Percentiles rank a stretch among this genome's conserved stretches.
These are phyloP conservation scores for Hyperoplus lanceolatus DNA, from an alignment of 2,797 vertebrate species.

Conservation along the genomic window DNA sequence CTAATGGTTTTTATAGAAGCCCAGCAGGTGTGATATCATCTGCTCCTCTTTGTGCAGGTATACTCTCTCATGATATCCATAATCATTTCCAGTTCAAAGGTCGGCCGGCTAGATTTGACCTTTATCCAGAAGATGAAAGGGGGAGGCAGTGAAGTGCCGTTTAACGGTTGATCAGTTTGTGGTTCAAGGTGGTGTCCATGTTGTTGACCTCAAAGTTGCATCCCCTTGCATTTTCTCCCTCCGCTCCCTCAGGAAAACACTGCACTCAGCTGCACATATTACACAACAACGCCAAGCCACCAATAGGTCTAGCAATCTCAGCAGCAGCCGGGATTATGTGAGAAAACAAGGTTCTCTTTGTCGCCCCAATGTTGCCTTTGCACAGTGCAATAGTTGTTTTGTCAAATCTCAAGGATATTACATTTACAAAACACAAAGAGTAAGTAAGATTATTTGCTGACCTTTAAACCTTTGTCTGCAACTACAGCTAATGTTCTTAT, in stretches of 20 bases:
- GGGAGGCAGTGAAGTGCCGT: slow-evolving; percentile 22
- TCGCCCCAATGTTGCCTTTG: slow-evolving; percentile 8
- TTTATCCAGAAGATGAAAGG: slow-evolving; percentile 34
- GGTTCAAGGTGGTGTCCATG: slow-evolving; percentile 36
- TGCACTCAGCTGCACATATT: slow-evolving; percentile 53
- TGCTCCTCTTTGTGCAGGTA: slow-evolving; percentile 25
- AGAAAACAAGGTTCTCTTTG: slow-evolving; percentile 69
- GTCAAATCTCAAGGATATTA: slow-evolving; percentile 46
- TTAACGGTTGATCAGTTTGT: slow-evolving; percentile 34
- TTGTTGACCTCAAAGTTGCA: slow-evolving; percentile 46
- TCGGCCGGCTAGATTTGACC: slow-evolving; percentile 12
- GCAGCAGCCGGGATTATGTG: slow-evolving; percentile 49
- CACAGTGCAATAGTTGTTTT: slow-evolving; percentile 34
- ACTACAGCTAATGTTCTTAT: slow-evolving; percentile 7
- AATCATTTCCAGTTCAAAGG: slow-evolving; percentile 13
- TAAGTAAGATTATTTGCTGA: slow-evolving; percentile 22
- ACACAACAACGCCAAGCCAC: slow-evolving; percentile 54
- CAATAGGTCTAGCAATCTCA: slow-evolving; percentile 16
- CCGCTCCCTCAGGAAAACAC: slow-evolving; percentile 32
- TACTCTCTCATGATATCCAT: not conserved
- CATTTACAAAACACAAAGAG: slow-evolving; percentile 23
- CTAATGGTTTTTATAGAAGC: slow-evolving; percentile 6
- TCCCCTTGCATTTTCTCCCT: not conserved
- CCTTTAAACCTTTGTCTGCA: slow-evolving; percentile 22
- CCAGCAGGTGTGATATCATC: slow-evolving; percentile 26